Conservation (phyloP, 2,113 vertebrate species). For the Grus americana region DNA sequence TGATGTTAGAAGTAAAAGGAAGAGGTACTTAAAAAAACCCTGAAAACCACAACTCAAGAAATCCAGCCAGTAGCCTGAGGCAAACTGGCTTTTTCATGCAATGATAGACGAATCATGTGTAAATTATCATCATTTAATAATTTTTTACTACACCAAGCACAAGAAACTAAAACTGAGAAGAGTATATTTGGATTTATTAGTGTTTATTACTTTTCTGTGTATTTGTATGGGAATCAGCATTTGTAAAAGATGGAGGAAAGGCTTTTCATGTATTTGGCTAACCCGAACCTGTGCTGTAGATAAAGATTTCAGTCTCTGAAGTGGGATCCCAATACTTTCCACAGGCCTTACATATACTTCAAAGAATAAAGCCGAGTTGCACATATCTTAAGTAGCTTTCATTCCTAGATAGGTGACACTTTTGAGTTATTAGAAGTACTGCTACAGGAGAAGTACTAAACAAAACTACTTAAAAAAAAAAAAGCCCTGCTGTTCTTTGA, state of each 20-base stretch:
- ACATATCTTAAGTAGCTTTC: background rate
- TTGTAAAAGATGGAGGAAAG: background rate
- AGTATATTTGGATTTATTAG: background rate
- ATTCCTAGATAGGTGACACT: background rate
- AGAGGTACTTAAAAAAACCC: background rate
- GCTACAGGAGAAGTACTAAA: background rate
- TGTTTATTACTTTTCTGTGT: background rate
- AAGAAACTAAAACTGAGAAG: background rate
- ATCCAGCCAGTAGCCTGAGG: background rate
- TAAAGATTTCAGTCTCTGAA: background rate
- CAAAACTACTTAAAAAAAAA: background rate
- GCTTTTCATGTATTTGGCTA: background rate
- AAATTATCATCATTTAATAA: background rate
- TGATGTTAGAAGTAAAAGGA: background rate
- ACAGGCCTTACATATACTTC: background rate
- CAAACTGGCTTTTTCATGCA: background rate
- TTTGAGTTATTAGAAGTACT: background rate
- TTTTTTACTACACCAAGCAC: background rate
- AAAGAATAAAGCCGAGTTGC: conserved; percentile 1
- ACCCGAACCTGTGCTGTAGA: background rate
- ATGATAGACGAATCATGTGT: background rate
- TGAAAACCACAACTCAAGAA: background rate
- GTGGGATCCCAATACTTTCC: background rate
- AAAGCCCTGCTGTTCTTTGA: background rate
- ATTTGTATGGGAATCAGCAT: background rate